Evolutionary conservation across 2,888 invertebrate genomes (phyloP).

Genomic region (Nebria salina): DNA sequence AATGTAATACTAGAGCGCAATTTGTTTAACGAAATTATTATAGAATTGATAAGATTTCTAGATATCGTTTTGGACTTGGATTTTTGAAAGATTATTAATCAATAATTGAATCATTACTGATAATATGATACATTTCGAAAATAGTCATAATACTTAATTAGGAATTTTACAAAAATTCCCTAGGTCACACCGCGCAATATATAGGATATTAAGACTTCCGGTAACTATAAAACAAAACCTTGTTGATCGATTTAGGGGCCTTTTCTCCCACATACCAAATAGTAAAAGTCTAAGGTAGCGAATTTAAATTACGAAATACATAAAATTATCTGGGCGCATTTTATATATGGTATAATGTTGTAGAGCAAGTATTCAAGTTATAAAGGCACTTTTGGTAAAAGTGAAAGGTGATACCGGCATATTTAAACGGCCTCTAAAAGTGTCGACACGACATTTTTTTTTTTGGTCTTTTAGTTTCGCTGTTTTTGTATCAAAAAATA

Average conservation of each 20-base stretch:
- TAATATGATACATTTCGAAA: not conserved
- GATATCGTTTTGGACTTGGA: not conserved
- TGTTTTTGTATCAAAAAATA: constrained; percentile 16
- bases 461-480: not conserved
- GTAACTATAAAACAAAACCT: too few relatives aligned
- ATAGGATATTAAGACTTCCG: too few relatives aligned
- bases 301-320: not conserved
- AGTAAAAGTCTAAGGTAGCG: not conserved
- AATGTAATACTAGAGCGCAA: not conserved
- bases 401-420: not conserved
- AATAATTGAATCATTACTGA: not conserved
- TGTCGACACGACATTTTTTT: constrained; percentile 4
- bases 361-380: not conserved
- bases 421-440: not conserved
- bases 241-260: not conserved
- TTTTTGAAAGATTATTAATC: too few relatives aligned
- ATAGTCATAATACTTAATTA: too few relatives aligned
- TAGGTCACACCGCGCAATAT: too few relatives aligned
- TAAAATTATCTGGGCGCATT: not conserved
- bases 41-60: not conserved
- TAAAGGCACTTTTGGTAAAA: not conserved
- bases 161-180: too few relatives aligned
- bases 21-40: not conserved
- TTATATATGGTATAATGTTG: not conserved
- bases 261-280: not conserved